phyloP scores from a whole-genome alignment of 2,113 vertebrate species.

The Crotalus viridis region DNA sequence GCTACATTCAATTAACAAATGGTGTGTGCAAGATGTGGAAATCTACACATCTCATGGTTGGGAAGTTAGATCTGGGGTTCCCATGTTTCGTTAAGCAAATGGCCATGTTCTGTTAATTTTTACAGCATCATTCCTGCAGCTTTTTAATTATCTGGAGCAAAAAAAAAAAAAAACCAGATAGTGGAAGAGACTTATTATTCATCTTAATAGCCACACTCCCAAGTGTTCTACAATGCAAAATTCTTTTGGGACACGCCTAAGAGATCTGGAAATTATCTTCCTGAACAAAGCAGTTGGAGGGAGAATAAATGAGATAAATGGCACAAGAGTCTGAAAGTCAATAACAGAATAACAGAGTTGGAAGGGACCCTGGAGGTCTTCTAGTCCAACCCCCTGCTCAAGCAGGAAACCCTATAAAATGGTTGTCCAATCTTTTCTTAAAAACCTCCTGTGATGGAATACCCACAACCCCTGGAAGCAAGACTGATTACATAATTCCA shows the following conservation, averaged over 20 bases:
- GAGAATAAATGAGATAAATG: not conserved
- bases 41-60: constrained; percentile 20
- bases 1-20: constrained; percentile 32
- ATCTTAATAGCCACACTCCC: not conserved
- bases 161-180: not conserved
- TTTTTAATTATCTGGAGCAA: constrained; percentile 39
- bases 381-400: not conserved
- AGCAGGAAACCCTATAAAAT: not conserved
- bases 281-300: not conserved
- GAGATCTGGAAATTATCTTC: not conserved
- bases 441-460: not conserved
- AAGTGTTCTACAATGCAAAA: not conserved
- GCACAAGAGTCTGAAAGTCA: not conserved
- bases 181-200: constrained; percentile 4
- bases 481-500: not conserved
- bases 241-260: not conserved
- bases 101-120: constrained; percentile 38
- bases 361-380: not conserved
- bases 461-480: not conserved
- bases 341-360: not conserved
- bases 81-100: constrained; percentile 15
- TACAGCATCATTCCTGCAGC: constrained; percentile 29
- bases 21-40: constrained; percentile 34
- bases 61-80: constrained; percentile 42
- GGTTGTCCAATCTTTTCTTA: not conserved